These are phyloP conservation scores for Celastrina argiolus DNA, from an alignment of 2,888 invertebrate species.

Conservation along the genomic window DNA sequence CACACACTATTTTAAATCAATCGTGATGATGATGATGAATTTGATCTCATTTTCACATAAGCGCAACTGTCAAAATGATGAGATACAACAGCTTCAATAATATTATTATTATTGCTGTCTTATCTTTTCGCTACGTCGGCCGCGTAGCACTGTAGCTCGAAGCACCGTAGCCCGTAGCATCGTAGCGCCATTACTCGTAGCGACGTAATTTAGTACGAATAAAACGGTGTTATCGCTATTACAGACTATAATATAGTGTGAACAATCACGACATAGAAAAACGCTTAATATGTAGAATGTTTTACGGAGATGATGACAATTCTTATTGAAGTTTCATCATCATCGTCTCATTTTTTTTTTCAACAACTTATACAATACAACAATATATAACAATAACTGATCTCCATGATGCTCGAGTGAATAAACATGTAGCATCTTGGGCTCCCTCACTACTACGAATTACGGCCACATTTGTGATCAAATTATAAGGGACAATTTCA, in stretches of 20 bases:
- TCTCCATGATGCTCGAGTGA: no score
- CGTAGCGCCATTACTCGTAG: no score
- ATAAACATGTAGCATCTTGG: no score
- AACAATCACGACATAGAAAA: no score
- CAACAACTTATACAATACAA: no score
- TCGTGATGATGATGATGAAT: background rate
- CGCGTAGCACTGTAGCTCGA: background rate
- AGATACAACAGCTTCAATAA: background rate
- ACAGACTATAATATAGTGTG: no score
- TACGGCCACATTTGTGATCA: background rate
- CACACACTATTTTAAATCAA: background rate
- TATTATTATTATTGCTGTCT: background rate
- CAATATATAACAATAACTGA: no score
- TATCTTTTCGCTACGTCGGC: background rate
- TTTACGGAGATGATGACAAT: no score
- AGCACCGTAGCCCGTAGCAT: background rate
- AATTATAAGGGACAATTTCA: background rate
- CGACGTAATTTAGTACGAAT: background rate
- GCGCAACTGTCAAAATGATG: background rate
- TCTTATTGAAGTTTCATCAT: no score
- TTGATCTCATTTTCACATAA: background rate
- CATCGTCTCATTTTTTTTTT: no score
- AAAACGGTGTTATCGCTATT: no score
- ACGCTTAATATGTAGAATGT: no score
- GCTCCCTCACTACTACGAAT: background rate